These are phyloP conservation scores for Triops cancriformis DNA, from an alignment of 1,140 invertebrate genomes.

Conservation along the genomic window DNA sequence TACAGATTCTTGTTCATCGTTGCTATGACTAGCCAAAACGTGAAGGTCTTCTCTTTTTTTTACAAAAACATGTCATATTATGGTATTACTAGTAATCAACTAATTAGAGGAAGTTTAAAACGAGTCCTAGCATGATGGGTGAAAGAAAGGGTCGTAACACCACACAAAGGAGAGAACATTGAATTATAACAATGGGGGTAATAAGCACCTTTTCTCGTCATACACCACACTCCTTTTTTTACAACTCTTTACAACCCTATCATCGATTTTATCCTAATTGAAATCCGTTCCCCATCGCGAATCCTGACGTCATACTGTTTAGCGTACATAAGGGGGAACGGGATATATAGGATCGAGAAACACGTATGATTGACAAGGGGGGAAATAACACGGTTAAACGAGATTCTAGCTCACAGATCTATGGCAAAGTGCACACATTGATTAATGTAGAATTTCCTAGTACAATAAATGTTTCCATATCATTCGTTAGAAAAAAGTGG, in stretches of 20 bases:
- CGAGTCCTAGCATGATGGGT: neutral
- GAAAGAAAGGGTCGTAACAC: neutral
- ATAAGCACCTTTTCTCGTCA: constrained; percentile 10
- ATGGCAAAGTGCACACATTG: neutral
- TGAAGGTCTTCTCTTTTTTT: neutral
- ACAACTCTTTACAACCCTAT: constrained; percentile 5
- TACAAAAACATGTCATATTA: neutral
- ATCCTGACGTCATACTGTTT: neutral
- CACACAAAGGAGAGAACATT: neutral
- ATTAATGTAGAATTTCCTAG: neutral
- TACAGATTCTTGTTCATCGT: neutral
- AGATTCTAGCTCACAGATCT: constrained; percentile 13
- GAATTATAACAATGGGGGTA: neutral
- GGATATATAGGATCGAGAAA: neutral
- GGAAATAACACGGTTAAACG: neutral
- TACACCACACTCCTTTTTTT: neutral
- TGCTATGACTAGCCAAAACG: constrained; percentile 13
- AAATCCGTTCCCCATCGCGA: neutral
- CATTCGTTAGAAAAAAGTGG: neutral
- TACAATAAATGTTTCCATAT: neutral
- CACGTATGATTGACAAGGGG: neutral
- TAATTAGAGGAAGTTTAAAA: neutral
- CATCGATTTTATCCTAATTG: neutral
- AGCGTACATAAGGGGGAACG: neutral
- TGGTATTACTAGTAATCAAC: neutral